Evolutionary conservation across 2,888 invertebrate species (phyloP), one percentile per base, ranked within the genome.

Genomic region (Trissolcus japonicus): DNA sequence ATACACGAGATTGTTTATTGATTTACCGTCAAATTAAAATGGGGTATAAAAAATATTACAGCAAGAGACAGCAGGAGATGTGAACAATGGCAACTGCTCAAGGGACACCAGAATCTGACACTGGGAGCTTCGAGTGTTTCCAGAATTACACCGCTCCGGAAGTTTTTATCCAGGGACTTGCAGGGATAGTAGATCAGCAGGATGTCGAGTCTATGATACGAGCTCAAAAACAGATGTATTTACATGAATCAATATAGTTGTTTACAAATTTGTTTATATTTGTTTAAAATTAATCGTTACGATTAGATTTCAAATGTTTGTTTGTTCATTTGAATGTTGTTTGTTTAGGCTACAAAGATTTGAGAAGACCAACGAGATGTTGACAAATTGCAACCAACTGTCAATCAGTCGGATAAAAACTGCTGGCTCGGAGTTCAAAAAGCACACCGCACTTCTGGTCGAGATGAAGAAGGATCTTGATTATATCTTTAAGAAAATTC

Each of bases 331-430:
- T 46, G 6, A 46, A 6, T 46, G 1, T 46, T 46, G n/a, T 14
- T 68, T 77, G 90, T 91, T 1, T 86, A 97, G 97, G 96, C 89
- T 99, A 25, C 96, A 96, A 84, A 92, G 98, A 66, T 99, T 98
- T 90, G 99, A 99, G 87, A 99, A 99, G 89, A 99, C 99, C 0
- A 99, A 99, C 86, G 99, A 99, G 91, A 99, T 99, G 99, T 90
- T 99, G 35, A 94, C 96, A 9, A 99, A 98, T 88, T 98, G 98
- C 87, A 98, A 98, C 89, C 95, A 96, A 16, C 89, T 99, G n/a
- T 97, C 98, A 0, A 94, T 95, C 2, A 94, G 94, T 79, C 92
- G 99, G 11, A 92, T 97, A 63, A 95, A 96, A 85, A 93, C 93
- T 17, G 97, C 98, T 0, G 94, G 93, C 7, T 93, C 93, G 0